Evolutionary conservation across 1,140 invertebrate species (phyloP), one percentile per base, ranked within the genome.

Genomic region (Drosophila rufa): DNA sequence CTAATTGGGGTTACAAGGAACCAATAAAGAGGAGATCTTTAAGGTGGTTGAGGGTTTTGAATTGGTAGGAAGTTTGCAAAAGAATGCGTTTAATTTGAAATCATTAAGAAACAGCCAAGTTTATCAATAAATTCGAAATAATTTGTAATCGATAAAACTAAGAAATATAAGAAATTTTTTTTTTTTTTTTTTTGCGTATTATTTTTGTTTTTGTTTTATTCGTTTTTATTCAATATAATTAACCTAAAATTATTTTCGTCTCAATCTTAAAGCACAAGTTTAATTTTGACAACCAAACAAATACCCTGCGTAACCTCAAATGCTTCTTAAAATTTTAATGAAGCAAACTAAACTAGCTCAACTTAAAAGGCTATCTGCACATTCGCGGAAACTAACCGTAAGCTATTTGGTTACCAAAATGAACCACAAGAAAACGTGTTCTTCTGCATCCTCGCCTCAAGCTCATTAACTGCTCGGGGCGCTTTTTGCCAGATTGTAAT

Each of bases 391-490:
- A 59, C 27, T 45, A 50, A 62, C 42, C 27, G 45, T 36, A 58
- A 81, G 45, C 55, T 45, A 33, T 58, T 45, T 36, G 14, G 36
- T 47, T 46, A 61, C 33, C 40, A 50, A 33, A 71, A 79, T 66
- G 45, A 17, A 81, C 80, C 76, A 15, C 65, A 66, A 58, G 50
- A 45, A 53, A 40, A 55, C 66, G 36, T 67, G 40, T 55, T 33
- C 46, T 38, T 17, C 22, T 47, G 25, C 33, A 27, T 27, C 46
- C 38, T 57, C 36, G 65, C 69, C 69, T 58, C 67, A 67, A 82
- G 80, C 80, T 82, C 70, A 82, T 83, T 82, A 83, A 43, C 50
- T 69, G 56, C 30, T 64, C 42, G 50, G 56, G 60, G 75, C 62
- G 46, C 48, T 61, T 8, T 46, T 42, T 58, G 25, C 42, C 22